These are phyloP conservation scores for Aphyosemion australe DNA, from an alignment of 2,113 vertebrate species.

Conservation along the genomic window DNA sequence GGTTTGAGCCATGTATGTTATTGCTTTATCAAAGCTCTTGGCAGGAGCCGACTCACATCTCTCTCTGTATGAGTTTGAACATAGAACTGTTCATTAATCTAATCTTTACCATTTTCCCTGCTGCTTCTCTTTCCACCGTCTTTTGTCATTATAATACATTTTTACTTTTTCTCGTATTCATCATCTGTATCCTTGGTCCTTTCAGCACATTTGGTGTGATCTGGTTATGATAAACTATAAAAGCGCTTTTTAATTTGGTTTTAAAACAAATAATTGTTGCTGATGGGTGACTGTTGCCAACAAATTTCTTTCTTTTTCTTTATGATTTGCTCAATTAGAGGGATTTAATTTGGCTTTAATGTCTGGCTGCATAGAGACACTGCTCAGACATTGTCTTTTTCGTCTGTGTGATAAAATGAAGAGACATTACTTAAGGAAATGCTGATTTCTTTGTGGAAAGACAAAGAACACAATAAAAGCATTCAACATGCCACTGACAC, in stretches of 20 bases:
- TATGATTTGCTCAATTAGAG: not conserved
- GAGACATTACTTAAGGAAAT: not conserved
- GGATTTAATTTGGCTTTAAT: not conserved
- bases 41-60: no score
- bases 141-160: no score
- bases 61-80: no score
- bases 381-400: not conserved
- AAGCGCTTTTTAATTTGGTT: not conserved
- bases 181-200: no score
- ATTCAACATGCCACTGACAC: not conserved
- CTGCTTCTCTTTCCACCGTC: no score
- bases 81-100: no score
- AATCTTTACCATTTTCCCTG: no score
- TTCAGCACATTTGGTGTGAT: no score
- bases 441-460: not conserved
- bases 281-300: not conserved
- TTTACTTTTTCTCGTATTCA: no score
- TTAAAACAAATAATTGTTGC: not conserved
- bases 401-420: not conserved
- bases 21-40: no score
- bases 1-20: no score
- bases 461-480: conserved; percentile 3
- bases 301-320: not conserved
- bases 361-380: not conserved
- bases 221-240: not conserved